Evolutionary conservation across 2,113 vertebrate genomes (phyloP).

Genomic region (Diadophis punctatus): DNA sequence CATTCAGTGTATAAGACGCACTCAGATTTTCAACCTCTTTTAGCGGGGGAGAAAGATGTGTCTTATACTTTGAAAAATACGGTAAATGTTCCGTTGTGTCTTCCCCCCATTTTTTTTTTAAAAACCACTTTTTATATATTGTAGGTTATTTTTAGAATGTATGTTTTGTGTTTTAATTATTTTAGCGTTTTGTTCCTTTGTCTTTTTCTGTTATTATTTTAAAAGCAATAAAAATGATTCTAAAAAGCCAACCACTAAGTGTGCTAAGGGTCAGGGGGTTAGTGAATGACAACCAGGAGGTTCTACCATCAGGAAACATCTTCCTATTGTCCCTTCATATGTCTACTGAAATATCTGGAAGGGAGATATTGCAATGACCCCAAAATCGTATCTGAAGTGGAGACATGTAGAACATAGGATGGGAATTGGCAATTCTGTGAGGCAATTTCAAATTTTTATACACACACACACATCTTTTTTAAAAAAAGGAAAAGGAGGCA

Average conservation of each 20-base stretch:
- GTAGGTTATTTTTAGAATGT: background rate
- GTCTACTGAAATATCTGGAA: background rate
- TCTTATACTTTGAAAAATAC: too few species aligned
- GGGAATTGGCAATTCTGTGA: background rate
- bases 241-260: background rate
- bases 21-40: too few species aligned
- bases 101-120: background rate
- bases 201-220: background rate
- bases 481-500: constrained; percentile 4
- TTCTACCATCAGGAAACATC: rapidly evolving
- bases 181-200: background rate
- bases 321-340: background rate
- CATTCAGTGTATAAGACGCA: too few species aligned
- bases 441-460: background rate
- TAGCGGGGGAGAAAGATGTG: too few species aligned
- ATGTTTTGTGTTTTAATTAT: background rate
- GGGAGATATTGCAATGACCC: too few species aligned
- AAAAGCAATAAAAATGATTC: background rate
- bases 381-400: background rate
- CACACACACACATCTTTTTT: background rate
- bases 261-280: too few species aligned
- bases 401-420: background rate
- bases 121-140: background rate
- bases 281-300: background rate
- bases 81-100: background rate